A percentile compares a stretch with the other conserved stretches of the same genome.
These are phyloP conservation scores for Ptychodera flava DNA, from an alignment of 35 echinoderm and acorn worm genomes.

Conservation along the genomic window DNA sequence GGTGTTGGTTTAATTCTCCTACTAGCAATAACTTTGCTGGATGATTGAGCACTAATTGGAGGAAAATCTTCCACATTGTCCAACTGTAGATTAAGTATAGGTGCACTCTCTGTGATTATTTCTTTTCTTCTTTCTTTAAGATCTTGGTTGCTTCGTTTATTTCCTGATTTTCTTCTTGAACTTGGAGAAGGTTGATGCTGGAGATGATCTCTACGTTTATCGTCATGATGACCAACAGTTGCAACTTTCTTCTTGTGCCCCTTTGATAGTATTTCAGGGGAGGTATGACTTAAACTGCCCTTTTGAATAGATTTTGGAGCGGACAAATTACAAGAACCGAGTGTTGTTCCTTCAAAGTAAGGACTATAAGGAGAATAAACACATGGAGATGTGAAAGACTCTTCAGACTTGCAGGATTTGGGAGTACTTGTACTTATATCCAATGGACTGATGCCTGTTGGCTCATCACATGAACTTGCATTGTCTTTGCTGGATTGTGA, in stretches of 20 bases:
- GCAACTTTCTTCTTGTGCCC: not conserved
- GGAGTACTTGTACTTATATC: too few species aligned
- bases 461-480: too few species aligned
- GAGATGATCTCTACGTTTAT: not conserved
- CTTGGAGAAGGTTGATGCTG: not conserved
- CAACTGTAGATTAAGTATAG: not conserved
- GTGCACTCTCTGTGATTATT: not conserved
- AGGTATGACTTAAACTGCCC: too few species aligned
- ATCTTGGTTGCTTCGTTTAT: not conserved
- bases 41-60: not conserved
- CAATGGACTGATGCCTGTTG: too few species aligned
- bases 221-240: not conserved
- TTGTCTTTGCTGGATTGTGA: too few species aligned
- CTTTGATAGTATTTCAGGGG: not conserved
- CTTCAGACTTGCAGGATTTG: not conserved
- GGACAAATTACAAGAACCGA: too few species aligned
- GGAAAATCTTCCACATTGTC: not conserved
- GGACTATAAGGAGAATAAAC: not conserved
- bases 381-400: not conserved
- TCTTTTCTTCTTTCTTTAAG: not conserved
- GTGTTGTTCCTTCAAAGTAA: not conserved
- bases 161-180: not conserved
- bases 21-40: not conserved
- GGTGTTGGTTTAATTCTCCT: not conserved
- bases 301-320: too few species aligned